phyloP scores from a whole-genome alignment of 2,888 invertebrate species.

The Steinernema carpocapsae region DNA sequence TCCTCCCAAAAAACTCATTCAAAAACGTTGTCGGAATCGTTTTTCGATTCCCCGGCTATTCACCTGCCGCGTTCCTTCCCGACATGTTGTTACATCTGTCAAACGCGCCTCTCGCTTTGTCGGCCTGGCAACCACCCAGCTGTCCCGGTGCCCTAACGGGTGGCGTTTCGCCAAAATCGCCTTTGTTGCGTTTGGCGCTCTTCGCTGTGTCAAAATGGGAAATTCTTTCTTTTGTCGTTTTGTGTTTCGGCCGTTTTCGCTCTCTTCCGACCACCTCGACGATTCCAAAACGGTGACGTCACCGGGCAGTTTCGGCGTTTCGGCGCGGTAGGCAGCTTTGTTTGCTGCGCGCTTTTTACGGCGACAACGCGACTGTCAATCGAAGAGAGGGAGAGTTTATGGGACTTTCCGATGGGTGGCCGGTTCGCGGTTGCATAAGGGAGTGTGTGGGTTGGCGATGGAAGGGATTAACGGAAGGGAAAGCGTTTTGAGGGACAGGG shows the following conservation, averaged over 20 bases:
- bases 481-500: background rate
- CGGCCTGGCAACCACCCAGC: background rate
- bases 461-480: too few species aligned
- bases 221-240: conserved; percentile 34
- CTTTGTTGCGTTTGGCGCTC: conserved; percentile 10
- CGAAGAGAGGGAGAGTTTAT: conserved; percentile 33
- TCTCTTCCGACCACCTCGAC: background rate
- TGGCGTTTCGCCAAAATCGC: conserved; percentile 10
- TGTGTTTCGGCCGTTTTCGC: conserved; percentile 20
- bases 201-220: conserved; percentile 23
- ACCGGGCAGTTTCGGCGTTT: conserved; percentile 29
- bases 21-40: conserved; percentile 10
- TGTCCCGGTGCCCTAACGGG: conserved; percentile 15
- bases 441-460: too few species aligned
- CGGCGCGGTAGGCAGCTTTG: conserved; percentile 22
- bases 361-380: conserved; percentile 4
- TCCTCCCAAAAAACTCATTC: too few species aligned
- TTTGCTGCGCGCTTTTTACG: conserved; percentile 32
- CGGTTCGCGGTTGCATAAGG: background rate
- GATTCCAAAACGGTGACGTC: conserved; percentile 18
- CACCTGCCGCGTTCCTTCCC: conserved; percentile 5
- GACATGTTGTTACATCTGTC: conserved; percentile 32
- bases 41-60: background rate
- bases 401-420: background rate
- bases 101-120: conserved; percentile 27